Evolutionary conservation across 2,113 vertebrate genomes (phyloP), one percentile per base, ranked within the genome.

Genomic region (Scytalopus superciliaris): DNA sequence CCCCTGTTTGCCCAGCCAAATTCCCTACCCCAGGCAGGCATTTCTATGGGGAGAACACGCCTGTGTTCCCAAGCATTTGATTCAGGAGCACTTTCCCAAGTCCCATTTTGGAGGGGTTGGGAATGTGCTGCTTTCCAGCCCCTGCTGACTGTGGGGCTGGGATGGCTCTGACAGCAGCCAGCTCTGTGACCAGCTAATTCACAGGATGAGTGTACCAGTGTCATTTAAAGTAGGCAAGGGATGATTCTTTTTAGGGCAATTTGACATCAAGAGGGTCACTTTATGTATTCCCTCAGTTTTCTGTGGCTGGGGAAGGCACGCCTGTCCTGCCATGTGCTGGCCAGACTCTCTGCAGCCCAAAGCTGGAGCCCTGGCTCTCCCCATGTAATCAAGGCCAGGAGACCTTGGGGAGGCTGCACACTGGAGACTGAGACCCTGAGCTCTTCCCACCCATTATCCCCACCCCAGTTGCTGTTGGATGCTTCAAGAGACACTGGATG

Each of bases 171-270:
- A 9, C 17, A 53, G 56, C 49, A 31, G 21, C 18, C 55, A 50
- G 35, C 47, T 33, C 81, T 19, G 13, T 40, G 39, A 19, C 69
- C 44, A 50, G 45, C 33, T 23, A 69, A 70, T 57, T 60, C 50
- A 25, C 30, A 18, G 18, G 3, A 18, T 2, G 5, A 45, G 45
- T 3, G 66, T 15, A 22, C 19, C 28, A 22, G 12, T 7, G 1
- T 3, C 30, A 15, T 40, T 53, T 45, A 28, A 12, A 68, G 35
- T 4, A 40, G 60, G 27, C 44, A 53, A 63, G 24, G 31, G 40
- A 60, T 6, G 23, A 25, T 13, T 27, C 30, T 19, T 73, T 87
- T 39, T 15, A 55, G n/a, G 35, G 59, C 59, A 39, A 59, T 18
- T 8, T 12, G 31, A 49, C 44, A 42, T 8, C 14, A 28, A 28